Base-by-base conservation (phyloP, 2,113 vertebrate genomes). In the Perca fluviatilis region DNA sequence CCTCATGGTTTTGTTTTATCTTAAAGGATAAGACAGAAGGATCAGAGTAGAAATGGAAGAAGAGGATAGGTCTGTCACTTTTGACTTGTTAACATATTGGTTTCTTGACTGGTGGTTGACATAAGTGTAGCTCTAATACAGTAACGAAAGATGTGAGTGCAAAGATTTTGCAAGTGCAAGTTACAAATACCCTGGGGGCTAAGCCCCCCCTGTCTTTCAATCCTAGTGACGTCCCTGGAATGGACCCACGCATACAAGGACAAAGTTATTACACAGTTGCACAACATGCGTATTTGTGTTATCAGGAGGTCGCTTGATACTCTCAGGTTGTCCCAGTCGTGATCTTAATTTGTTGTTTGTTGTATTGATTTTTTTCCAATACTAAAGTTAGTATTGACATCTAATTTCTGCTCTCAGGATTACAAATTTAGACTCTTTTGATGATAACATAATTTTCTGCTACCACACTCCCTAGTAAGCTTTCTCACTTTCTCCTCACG, bases 291-390 rank as follows among this genome's bases (percentile, higher is more conserved):
- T 49, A 23, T 58, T 46, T 68, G 13, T 56, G 23, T 18, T n/a
- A n/a, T 65, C n/a, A n/a, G 5, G 21, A 30, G 6, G 67, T 57
- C n/a, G 16, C 61, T n/a, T 27, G 16, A 68, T 58, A 30, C 30
- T 16, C 30, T 16, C 36, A 23, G 18, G 33, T 60, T 79, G 33
- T 43, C 25, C 33, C 16, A 49, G 30, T 53, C 40, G 23, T 62
- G 5, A 33, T 36, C n/a, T 53, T 63, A 13, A 70, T 68, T 47
- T 27, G 30, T 49, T 7, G 6, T 33, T 60, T 16, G 16, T 65
- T 71, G 19, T 67, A 53, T 76, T 74, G 27, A 53, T 73, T 88
- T 83, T 43, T 21, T 33, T 33, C 2, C 47, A 47, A 27, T 79
- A 74, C 67, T 54, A 25, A 67, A 71, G 47, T 33, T 58, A 57